Evolutionary conservation across 2,113 vertebrate genomes (phyloP).

Genomic region (Ctenomys sociabilis): DNA sequence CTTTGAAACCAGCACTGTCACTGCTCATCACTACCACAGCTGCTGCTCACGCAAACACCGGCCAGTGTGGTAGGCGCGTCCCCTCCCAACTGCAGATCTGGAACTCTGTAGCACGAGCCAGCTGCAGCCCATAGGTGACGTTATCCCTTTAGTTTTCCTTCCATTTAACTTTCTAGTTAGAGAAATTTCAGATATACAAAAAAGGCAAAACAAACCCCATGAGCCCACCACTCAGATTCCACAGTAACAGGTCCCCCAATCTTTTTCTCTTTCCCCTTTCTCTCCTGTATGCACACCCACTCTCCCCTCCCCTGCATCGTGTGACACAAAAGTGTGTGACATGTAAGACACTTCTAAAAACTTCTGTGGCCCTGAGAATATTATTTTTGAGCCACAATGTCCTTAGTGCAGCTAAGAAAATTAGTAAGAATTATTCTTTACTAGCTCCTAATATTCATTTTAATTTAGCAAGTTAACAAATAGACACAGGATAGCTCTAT

Average conservation of each 20-base stretch:
- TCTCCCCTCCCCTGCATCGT: no score
- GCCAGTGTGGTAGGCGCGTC: not conserved
- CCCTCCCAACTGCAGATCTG: not conserved
- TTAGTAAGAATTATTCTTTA: slow-evolving; percentile 18
- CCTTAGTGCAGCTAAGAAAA: slow-evolving; percentile 6
- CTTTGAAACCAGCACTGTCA: not conserved
- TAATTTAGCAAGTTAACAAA: no score
- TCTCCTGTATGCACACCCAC: accelerated
- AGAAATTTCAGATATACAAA: slow-evolving; percentile 4
- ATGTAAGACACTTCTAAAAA: not conserved
- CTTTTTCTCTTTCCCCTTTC: not conserved
- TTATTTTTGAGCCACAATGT: not conserved
- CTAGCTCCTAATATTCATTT: not conserved
- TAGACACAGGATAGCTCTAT: no score
- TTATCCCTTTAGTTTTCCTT: not conserved
- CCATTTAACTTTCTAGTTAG: not conserved
- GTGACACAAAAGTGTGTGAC: not conserved
- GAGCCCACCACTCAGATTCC: not conserved
- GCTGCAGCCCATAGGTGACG: not conserved
- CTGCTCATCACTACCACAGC: not conserved
- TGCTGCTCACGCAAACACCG: not conserved
- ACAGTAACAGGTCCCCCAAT: not conserved
- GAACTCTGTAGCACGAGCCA: not conserved
- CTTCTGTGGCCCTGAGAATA: not conserved
- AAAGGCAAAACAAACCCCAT: not conserved